A percentile compares a stretch with the other conserved stretches of the same genome.
phyloP scores from a whole-genome alignment of 1,140 invertebrate species.

The Hestina assimilis region DNA sequence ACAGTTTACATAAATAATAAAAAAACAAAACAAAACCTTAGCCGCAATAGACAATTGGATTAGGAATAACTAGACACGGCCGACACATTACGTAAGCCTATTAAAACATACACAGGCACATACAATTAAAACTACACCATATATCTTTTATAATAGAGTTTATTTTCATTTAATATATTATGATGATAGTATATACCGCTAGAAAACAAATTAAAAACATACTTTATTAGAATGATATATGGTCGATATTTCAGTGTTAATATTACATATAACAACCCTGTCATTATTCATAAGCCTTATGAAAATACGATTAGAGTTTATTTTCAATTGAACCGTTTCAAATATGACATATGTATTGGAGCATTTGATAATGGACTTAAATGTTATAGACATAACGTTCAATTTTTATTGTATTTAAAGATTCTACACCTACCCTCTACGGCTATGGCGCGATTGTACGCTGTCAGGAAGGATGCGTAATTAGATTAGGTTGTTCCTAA shows the following conservation, averaged over 20 bases:
- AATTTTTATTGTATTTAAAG: too few species aligned
- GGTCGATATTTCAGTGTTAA: not conserved
- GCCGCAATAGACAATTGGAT: constrained; percentile 22
- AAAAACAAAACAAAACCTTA: constrained; percentile 14
- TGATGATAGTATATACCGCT: too few species aligned
- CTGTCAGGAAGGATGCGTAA: constrained; percentile 15
- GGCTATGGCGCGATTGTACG: too few species aligned
- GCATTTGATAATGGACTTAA: too few species aligned
- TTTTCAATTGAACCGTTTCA: too few species aligned
- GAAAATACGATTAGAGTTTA: too few species aligned
- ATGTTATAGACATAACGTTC: too few species aligned
- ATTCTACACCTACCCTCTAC: too few species aligned
- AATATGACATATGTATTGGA: too few species aligned
- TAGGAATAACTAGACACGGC: constrained; percentile 7
- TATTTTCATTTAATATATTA: not conserved
- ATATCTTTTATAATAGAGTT: not conserved
- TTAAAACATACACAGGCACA: not conserved
- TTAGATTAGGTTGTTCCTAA: constrained; percentile 20
- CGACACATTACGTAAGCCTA: constrained; percentile 5
- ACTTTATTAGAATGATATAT: not conserved
- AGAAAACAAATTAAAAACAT: not conserved
- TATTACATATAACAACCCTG: not conserved
- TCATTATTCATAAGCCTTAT: too few species aligned
- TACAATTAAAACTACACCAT: not conserved
- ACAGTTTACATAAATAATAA: not conserved